phyloP scores from a whole-genome alignment of 2,797 vertebrate species.

The Cryptoprocta ferox region DNA sequence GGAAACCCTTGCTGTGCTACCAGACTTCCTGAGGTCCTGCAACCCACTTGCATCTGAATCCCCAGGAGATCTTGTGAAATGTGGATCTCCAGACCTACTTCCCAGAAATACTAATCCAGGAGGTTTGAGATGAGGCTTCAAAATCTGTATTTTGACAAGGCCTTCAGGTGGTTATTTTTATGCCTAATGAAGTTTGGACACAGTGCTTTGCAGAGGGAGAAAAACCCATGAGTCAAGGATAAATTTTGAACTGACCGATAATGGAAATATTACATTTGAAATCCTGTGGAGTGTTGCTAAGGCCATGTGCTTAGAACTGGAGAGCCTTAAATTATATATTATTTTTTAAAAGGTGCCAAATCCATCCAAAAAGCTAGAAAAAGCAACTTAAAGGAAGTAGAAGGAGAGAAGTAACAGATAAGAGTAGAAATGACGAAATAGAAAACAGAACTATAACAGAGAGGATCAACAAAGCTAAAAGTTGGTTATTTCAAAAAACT shows the following conservation, averaged over 20 bases:
- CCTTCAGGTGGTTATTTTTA: conserved; percentile 39
- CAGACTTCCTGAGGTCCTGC: conserved; percentile 10
- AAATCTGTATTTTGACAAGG: conserved; percentile 27
- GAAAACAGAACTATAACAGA: background rate
- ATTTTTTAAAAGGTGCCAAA: background rate
- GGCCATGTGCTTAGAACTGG: background rate
- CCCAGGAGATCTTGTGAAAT: background rate
- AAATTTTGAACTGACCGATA: conserved; percentile 37
- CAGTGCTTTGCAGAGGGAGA: conserved; percentile 11
- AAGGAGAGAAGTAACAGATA: background rate
- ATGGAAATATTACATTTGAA: conserved; percentile 49
- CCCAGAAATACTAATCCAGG: conserved; percentile 38
- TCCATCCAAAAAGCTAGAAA: conserved; percentile 34
- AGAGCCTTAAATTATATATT: conserved; percentile 45
- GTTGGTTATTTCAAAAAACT: conserved; percentile 7
- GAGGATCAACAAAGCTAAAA: conserved; percentile 28
- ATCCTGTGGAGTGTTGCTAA: background rate
- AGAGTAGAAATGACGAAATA: conserved; percentile 18
- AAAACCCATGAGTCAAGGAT: conserved; percentile 1
- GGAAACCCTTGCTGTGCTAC: background rate
- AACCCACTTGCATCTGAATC: background rate
- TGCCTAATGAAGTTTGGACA: conserved; percentile 27
- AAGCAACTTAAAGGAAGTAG: conserved; percentile 4
- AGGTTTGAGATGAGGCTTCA: background rate
- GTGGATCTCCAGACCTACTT: background rate